phyloP scores from a whole-genome alignment of 2,888 invertebrate genomes.

The Priocnemis perturbator region DNA sequence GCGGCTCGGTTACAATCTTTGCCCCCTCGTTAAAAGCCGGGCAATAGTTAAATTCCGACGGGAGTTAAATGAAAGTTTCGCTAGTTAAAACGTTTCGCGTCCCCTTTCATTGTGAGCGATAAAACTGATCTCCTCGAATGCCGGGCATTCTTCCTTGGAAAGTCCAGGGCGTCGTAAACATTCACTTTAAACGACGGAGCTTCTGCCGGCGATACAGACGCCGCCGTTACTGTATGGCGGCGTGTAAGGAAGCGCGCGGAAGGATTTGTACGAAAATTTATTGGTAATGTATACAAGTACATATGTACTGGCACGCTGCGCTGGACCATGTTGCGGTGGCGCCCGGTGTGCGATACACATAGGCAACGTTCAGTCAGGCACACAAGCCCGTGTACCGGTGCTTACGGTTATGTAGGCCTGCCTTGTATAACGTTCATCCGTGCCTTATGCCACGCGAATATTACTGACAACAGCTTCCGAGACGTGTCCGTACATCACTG shows the following conservation, averaged over 20 bases:
- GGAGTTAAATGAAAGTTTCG: no score
- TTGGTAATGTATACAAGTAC: slow-evolving; percentile 50
- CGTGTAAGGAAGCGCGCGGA: slow-evolving; percentile 37
- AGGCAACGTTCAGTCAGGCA: slow-evolving; percentile 46
- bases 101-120: no score
- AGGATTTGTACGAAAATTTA: slow-evolving; percentile 62
- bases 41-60: no score
- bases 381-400: slow-evolving; percentile 46
- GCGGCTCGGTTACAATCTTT: no score
- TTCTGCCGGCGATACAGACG: slow-evolving; percentile 3
- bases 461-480: slow-evolving; percentile 41
- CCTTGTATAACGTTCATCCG: slow-evolving; percentile 48
- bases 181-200: slow-evolving; percentile 4
- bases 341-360: slow-evolving; percentile 59
- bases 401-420: slow-evolving; percentile 58
- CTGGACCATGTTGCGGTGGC: slow-evolving; percentile 65
- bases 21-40: no score
- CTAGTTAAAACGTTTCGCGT: no score
- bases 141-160: no score
- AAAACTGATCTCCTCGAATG: no score
- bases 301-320: slow-evolving; percentile 55
- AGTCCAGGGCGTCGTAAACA: slow-evolving; percentile 3
- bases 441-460: slow-evolving; percentile 44
- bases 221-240: neutral
- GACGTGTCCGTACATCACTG: slow-evolving; percentile 33